Percentiles rank a stretch among this genome's conserved stretches.
Conservation (phyloP, 2,113 vertebrate genomes). For the Pavo muticus region DNA sequence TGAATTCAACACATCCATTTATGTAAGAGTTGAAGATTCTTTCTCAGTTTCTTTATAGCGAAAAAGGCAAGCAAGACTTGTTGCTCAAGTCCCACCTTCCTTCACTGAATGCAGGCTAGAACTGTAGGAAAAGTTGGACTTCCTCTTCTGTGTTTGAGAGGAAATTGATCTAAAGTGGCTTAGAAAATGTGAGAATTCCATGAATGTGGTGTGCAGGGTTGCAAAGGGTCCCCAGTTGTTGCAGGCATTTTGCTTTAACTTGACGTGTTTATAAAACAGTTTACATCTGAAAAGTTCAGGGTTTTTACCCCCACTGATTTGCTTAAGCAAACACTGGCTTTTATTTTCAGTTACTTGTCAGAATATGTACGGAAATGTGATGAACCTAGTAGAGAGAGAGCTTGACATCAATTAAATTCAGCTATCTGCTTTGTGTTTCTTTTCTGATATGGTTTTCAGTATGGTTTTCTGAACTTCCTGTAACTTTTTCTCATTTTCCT, state of each 20-base stretch:
- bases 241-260: slow-evolving; percentile 54
- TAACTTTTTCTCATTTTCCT: slow-evolving; percentile 1
- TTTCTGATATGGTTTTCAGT: slow-evolving; percentile 44
- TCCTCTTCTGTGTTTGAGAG: neutral
- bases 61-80: neutral
- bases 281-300: slow-evolving; percentile 57
- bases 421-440: slow-evolving; percentile 60
- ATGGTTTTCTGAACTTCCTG: slow-evolving; percentile 42
- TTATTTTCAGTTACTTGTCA: slow-evolving; percentile 62
- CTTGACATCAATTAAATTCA: slow-evolving; percentile 65
- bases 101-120: neutral
- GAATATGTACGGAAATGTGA: slow-evolving; percentile 56
- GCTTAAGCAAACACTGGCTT: slow-evolving; percentile 43
- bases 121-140: neutral
- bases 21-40: neutral
- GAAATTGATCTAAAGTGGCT: slow-evolving; percentile 6
- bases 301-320: slow-evolving; percentile 61
- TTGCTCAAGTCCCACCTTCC: neutral
- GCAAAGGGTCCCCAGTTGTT: slow-evolving; percentile 14
- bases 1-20: neutral
- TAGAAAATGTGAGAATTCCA: neutral
- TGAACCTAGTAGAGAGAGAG: slow-evolving; percentile 55
- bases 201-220: neutral
- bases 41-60: neutral
- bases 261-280: slow-evolving; percentile 73